These are phyloP conservation scores for Megastigmus dorsalis DNA, from an alignment of 2,888 invertebrate genomes.

Conservation along the genomic window DNA sequence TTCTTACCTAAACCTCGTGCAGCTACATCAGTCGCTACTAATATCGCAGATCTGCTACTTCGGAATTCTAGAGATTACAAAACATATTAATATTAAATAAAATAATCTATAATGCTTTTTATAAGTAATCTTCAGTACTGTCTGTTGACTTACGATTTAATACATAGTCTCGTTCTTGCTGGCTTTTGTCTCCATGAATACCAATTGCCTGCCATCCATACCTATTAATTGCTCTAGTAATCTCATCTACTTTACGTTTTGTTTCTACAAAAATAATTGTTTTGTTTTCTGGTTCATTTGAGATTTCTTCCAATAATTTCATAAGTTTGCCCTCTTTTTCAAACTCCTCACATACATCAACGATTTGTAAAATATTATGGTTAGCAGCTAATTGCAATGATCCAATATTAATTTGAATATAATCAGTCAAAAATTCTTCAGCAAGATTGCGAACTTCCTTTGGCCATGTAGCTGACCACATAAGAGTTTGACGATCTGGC, in stretches of 20 bases:
- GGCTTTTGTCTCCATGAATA: slow-evolving; percentile 82
- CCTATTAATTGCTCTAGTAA: slow-evolving; percentile 78
- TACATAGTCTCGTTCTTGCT: slow-evolving; percentile 80
- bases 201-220: slow-evolving; percentile 77
- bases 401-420: slow-evolving; percentile 81
- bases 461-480: too few relatives aligned
- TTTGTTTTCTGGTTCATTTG: slow-evolving; percentile 79
- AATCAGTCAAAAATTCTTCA: slow-evolving; percentile 80
- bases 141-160: slow-evolving; percentile 73
- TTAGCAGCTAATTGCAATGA: slow-evolving; percentile 81
- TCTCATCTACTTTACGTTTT: slow-evolving; percentile 81
- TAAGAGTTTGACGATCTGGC: too few relatives aligned
- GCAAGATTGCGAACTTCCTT: too few relatives aligned
- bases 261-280: slow-evolving; percentile 83
- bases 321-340: slow-evolving; percentile 79
- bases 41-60: slow-evolving; percentile 76
- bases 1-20: slow-evolving; percentile 79
- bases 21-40: slow-evolving; percentile 82
- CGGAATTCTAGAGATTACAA: slow-evolving; percentile 77
- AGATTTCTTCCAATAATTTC: slow-evolving; percentile 78
- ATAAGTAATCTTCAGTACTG: too few relatives aligned
- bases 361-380: slow-evolving; percentile 83
- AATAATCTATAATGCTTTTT: background rate
- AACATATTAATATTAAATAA: background rate
- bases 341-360: slow-evolving; percentile 80